Percentiles rank a stretch among this genome's conserved stretches.
Conservation (phyloP, 1,140 invertebrate genomes). For the Reticulitermes speratus region DNA sequence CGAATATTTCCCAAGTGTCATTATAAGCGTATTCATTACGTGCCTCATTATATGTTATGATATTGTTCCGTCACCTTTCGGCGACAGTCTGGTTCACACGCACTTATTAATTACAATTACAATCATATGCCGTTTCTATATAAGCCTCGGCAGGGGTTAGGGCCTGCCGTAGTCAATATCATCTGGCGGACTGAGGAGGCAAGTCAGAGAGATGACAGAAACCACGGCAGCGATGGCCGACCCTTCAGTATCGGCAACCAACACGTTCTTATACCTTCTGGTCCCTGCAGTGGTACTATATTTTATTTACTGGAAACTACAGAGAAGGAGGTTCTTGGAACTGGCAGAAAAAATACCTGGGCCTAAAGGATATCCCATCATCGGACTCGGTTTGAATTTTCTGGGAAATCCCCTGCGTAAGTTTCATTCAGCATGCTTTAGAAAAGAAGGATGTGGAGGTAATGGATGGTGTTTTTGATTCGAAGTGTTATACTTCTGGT, state of each 20-base stretch:
- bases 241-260: background rate
- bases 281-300: slow-evolving; percentile 65
- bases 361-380: slow-evolving; percentile 62
- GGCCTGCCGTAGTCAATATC: background rate
- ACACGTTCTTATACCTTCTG: slow-evolving; percentile 55
- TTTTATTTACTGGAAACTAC: slow-evolving; percentile 71
- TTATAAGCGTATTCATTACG: no score
- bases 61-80: no score
- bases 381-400: slow-evolving; percentile 69
- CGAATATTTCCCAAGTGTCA: no score
- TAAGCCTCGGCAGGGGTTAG: background rate
- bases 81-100: background rate
- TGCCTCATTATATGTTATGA: no score
- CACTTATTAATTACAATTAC: background rate
- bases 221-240: background rate
- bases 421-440: background rate
- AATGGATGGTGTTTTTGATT: no score
- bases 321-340: slow-evolving; percentile 64
- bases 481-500: no score
- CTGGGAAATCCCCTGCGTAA: slow-evolving; percentile 56
- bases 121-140: background rate
- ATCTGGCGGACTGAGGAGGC: background rate
- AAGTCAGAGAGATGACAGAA: background rate
- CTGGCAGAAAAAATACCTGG: slow-evolving; percentile 69
- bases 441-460: background rate